Evolutionary conservation across 2,888 invertebrate genomes (phyloP), one percentile per base, ranked within the genome.

Genomic region (Antitype chi): DNA sequence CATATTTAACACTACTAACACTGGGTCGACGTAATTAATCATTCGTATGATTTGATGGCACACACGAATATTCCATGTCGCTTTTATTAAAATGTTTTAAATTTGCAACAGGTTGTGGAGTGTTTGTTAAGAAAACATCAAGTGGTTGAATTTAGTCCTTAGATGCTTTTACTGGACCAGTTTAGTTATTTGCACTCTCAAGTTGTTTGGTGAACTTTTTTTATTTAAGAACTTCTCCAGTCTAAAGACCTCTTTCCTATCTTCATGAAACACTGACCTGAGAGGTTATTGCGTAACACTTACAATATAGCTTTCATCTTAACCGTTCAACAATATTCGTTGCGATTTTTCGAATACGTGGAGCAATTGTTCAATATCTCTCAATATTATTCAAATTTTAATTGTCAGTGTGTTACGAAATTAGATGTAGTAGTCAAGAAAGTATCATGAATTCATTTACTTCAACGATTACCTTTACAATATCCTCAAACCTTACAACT

Each of bases 1-100:
- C 55, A 70, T 81, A 81, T 81, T 81, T 70, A 81, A 76, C 49
- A 80, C 82, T n/a, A 76, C 81, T 80, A 80, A 76, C 81, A 67
- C 60, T n/a, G 59, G 43, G 43, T 66, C 55, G 17, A 57, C 55
- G 76, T 76, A 81, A 81, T 80, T 80, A 81, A 80, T 80, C 80
- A 80, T 70, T 80, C 80, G 80, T 76, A 57, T 76, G 76, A 80
- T 81, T 76, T 81, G 81, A 76, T 70, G 81, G 62, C 57, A 59
- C 80, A 75, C 70, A 76, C 80, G 80, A 76, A 80, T 70, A 70
- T 62, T 66, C 70, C 60, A 47, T 81, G 70, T 67, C 70, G 67
- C 23, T 62, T 80, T 52, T 49, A 80, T 76, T 66, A 60, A 67
- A 81, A 70, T 81, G 70, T 80, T 81, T 81, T 60, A 81, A 76